Evolutionary conservation across 2,113 vertebrate species (phyloP).

Genomic region (Cephalopterus ornatus): DNA sequence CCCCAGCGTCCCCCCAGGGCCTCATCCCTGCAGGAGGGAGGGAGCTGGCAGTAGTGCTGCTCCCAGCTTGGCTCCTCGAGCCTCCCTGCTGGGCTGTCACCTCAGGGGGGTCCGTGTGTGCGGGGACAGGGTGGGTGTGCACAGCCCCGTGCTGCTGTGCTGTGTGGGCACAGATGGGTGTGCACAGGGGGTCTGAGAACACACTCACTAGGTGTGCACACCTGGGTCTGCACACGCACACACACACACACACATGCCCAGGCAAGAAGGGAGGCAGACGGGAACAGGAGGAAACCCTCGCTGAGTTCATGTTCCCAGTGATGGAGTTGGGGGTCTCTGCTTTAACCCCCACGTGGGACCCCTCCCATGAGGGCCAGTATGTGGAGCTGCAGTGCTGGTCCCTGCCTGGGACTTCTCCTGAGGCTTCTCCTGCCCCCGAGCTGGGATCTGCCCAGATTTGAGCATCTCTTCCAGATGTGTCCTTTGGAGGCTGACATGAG

Average conservation of each 20-base stretch:
- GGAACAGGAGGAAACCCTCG: neutral
- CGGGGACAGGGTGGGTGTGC: neutral
- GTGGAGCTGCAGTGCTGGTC: neutral
- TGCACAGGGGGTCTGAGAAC: neutral
- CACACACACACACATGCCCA: accelerated
- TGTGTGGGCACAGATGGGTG: neutral
- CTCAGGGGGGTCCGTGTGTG: accelerated
- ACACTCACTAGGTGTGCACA: neutral
- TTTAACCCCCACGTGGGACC: neutral
- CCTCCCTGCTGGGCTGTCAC: neutral
- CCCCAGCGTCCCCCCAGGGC: accelerated
- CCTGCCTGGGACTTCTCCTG: neutral
- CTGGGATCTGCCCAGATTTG: too few relatives aligned
- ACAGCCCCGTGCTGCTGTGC: neutral
- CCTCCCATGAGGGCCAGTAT: accelerated
- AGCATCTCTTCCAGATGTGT: neutral
- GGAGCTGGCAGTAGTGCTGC: neutral
- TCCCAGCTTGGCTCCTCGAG: too few relatives aligned
- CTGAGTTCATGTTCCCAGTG: neutral
- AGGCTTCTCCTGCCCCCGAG: neutral
- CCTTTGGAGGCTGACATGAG: neutral
- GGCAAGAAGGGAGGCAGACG: neutral
- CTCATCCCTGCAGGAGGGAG: neutral
- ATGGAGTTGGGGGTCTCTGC: neutral
- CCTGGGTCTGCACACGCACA: neutral